Evolutionary conservation across 2,113 vertebrate species (phyloP).

Genomic region (Myrmophylax atrothorax): DNA sequence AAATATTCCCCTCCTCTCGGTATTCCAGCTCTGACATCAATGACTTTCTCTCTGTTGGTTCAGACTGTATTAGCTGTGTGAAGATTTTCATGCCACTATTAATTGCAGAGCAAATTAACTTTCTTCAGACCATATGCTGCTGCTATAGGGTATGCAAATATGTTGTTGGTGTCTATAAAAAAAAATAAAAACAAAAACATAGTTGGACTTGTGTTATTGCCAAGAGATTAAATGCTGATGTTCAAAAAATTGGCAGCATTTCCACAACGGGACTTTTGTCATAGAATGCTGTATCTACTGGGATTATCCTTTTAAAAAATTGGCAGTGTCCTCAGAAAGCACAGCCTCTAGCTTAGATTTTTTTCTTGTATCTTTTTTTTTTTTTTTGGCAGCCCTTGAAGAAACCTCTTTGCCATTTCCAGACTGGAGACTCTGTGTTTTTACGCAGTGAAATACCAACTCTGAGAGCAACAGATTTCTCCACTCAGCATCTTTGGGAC

Average conservation of each 20-base stretch:
- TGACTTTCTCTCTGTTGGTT: not conserved
- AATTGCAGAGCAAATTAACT: not conserved
- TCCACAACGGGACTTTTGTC: constrained; percentile 12
- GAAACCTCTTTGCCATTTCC: constrained; percentile 42
- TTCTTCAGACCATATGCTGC: not conserved
- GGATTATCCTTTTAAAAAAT: constrained; percentile 61
- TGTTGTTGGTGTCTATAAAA: not conserved
- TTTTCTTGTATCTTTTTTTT: not conserved
- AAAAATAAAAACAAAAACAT: not conserved
- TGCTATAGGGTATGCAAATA: not conserved
- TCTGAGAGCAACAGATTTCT: constrained; percentile 13
- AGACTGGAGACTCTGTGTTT: constrained; percentile 47
- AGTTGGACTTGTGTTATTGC: not conserved
- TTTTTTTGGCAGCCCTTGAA: constrained; percentile 12
- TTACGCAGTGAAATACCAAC: constrained; percentile 14
- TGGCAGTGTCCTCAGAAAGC: constrained; percentile 31
- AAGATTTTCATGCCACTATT: not conserved
- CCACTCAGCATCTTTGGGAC: constrained; percentile 36
- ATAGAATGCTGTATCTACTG: constrained; percentile 21
- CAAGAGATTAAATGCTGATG: not conserved
- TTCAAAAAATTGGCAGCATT: not conserved
- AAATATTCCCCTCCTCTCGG: not conserved
- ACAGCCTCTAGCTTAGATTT: not conserved
- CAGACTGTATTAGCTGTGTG: not conserved
- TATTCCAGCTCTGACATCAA: not conserved